Evolutionary conservation across 1,140 invertebrate species (phyloP).

Genomic region (Saccostrea glomerata): DNA sequence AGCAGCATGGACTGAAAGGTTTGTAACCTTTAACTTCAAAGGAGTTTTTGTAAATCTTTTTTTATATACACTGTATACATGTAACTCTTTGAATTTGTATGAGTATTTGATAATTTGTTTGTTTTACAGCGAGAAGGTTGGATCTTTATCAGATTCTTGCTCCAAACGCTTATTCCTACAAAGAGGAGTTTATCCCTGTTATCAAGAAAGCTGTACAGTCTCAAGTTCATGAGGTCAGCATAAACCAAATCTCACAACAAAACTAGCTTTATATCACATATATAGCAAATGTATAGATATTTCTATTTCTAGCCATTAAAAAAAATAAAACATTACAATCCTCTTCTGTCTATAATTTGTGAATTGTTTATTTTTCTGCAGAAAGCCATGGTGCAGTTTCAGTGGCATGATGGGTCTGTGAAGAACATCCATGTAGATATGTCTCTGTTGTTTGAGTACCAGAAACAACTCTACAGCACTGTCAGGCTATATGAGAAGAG

Average conservation of each 20-base stretch:
- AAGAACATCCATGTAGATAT: constrained; percentile 80
- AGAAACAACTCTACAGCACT: constrained; percentile 77
- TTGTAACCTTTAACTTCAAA: constrained; percentile 2
- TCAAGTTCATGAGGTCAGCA: constrained; percentile 78
- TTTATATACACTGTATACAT: too few relatives aligned
- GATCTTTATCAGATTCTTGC: constrained; percentile 78
- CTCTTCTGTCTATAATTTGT: background rate
- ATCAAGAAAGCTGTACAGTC: constrained; percentile 79
- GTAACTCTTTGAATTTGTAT: background rate
- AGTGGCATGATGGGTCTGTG: constrained; percentile 78
- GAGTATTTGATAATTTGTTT: background rate
- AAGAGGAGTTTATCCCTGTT: constrained; percentile 78
- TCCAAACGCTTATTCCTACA: constrained; percentile 78
- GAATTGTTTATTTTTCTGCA: constrained; percentile 57
- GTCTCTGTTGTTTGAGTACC: constrained; percentile 79
- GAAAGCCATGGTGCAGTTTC: constrained; percentile 79
- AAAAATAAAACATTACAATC: background rate
- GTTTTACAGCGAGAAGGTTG: constrained; percentile 74
- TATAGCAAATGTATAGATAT: too few relatives aligned
- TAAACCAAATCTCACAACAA: background rate
- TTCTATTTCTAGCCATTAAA: too few relatives aligned
- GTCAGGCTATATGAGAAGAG: constrained; percentile 77
- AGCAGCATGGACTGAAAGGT: constrained; percentile 78
- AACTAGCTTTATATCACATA: background rate
- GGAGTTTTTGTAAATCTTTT: too few relatives aligned